Base-by-base conservation (phyloP, 2,888 invertebrate genomes). In the Ophonus ardosiacus region DNA sequence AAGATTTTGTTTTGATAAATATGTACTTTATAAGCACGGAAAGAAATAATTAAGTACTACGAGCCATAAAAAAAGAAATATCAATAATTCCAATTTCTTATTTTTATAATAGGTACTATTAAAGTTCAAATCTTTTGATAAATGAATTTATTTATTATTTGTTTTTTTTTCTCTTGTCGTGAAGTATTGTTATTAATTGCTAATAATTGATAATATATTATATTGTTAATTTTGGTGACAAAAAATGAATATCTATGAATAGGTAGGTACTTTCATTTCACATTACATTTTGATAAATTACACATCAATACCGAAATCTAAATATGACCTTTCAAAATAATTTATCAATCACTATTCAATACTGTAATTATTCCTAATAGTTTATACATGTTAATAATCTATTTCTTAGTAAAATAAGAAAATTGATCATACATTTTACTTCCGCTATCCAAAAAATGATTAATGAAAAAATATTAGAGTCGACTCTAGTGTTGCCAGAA, bases 21-120 rank as follows among this genome's bases (percentile, higher is more conserved):
- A 13, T 8, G 43, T 78, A 56, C 38, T 57, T n/a, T 7, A 31
- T 13, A 57, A 24, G 56, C 78, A 78, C 57, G 78, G 56, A 15
- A 78, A 78, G 21, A 78, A 78, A 78, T 78, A 57, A 78, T 78
- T 78, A 78, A 78, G 57, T 10, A 24, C 43, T 51, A 51, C 10
- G 10, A 51, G 4, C 13, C 31, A 31, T 31, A 31, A 31, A 31
- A 6, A 31, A 31, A 31, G 31, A 31, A 31, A 31, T 31, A 4
- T 31, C 31, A 31, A 31, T 31, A 31, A 31, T 31, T 31, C 5
- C 31, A 31, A 31, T 31, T 31, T 31, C 5, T 31, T 31, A 31
- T 31, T 31, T 31, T 31, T 31, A 31, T 31, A 31, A 31, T 24
- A n/a, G n/a, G n/a, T n/a, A 5, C 31, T 5, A 5, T 31, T 31